Evolutionary conservation across 2,797 vertebrate genomes (phyloP).

Genomic region (Aphelocoma californica): DNA sequence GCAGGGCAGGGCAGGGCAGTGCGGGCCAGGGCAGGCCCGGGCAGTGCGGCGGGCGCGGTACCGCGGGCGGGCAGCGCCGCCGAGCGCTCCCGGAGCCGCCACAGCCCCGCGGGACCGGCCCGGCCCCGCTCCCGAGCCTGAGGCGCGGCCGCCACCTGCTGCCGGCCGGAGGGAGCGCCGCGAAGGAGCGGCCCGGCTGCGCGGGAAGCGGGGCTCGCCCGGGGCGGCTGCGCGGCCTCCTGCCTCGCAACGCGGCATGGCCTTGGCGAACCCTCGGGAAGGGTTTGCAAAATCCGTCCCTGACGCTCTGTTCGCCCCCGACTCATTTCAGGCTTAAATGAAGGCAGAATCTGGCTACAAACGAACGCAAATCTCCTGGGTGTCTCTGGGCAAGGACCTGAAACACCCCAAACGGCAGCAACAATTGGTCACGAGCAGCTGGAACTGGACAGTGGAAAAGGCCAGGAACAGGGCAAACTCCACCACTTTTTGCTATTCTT

Average conservation of each 20-base stretch:
- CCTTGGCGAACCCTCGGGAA: neutral
- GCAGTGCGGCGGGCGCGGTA: neutral
- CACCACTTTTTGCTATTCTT: neutral
- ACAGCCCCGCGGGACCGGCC: neutral
- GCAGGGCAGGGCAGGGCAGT: neutral
- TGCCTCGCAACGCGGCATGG: rapidly evolving
- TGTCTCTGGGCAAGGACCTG: neutral
- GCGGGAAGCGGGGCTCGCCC: neutral
- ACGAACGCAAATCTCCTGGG: neutral
- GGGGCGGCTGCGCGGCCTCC: neutral
- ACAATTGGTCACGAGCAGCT: rapidly evolving
- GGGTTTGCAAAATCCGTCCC: neutral
- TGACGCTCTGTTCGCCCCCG: neutral
- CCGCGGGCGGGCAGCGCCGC: neutral
- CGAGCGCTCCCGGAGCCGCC: neutral
- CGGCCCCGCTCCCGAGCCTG: neutral
- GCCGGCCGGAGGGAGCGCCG: neutral
- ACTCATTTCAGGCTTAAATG: neutral
- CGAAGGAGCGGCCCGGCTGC: neutral
- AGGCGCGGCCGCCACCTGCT: neutral
- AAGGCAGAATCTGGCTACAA: neutral
- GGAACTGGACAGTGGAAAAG: neutral
- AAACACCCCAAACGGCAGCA: neutral
- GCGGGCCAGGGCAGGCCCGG: neutral
- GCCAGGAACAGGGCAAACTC: neutral